A percentile compares a stretch with the other conserved stretches of the same genome.
Evolutionary conservation across 2,888 invertebrate genomes (phyloP).

Genomic region (Maniola hyperantus): DNA sequence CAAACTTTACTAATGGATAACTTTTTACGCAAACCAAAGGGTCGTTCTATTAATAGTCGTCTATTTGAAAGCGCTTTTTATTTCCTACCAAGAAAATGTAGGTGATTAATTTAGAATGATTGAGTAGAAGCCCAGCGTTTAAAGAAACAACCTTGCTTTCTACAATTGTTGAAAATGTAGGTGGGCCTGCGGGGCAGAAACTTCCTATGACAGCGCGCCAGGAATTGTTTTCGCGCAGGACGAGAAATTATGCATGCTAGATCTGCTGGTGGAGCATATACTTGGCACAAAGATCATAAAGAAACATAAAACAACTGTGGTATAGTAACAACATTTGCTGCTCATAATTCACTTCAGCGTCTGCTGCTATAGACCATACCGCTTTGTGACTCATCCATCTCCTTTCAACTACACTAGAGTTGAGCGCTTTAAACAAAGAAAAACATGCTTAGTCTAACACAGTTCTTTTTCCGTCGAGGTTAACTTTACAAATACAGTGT

Average conservation of each 20-base stretch:
- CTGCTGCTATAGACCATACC: constrained; percentile 4
- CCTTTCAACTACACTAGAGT: constrained; percentile 9
- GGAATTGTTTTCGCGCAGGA: too few relatives aligned
- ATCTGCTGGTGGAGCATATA: neutral
- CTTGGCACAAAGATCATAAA: neutral
- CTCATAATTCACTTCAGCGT: constrained; percentile 12
- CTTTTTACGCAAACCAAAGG: constrained; percentile 22
- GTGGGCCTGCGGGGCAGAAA: too few relatives aligned
- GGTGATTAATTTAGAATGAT: neutral
- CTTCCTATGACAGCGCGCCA: too few relatives aligned
- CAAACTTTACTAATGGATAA: constrained; percentile 28
- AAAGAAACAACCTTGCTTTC: too few relatives aligned
- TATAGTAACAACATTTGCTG: neutral
- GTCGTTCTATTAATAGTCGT: constrained; percentile 20
- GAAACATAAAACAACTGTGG: neutral
- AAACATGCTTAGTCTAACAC: constrained; percentile 5
- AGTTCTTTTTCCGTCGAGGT: neutral
- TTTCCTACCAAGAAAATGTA: neutral
- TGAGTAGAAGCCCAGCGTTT: too few relatives aligned
- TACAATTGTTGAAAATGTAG: too few relatives aligned
- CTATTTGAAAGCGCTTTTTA: constrained; percentile 2
- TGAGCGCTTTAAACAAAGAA: constrained; percentile 22
- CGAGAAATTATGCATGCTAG: too few relatives aligned
- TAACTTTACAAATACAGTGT: constrained; percentile 2
- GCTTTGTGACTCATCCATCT: constrained; percentile 15